A percentile compares a stretch with the other conserved stretches of the same genome.
Conservation (phyloP, 2,113 vertebrate genomes). For the Percopsis transmontana region DNA sequence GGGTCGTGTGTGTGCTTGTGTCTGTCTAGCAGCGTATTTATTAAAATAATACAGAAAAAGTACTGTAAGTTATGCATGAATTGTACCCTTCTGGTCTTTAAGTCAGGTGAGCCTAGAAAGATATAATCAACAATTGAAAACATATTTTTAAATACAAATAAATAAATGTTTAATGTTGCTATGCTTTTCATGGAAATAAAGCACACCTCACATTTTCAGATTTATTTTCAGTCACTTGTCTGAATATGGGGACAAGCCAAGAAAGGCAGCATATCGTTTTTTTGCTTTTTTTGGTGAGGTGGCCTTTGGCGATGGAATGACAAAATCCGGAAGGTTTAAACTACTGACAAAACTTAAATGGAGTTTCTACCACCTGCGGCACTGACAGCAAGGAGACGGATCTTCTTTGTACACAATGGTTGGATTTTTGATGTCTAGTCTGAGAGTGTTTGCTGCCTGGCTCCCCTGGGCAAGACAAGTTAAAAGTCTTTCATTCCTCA, state of each 20-base stretch:
- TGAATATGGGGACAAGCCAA: background rate
- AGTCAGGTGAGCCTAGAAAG: too few species aligned
- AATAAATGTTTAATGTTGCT: too few species aligned
- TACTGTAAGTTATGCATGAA: too few species aligned
- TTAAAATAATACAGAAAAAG: too few species aligned
- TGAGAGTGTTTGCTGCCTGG: background rate
- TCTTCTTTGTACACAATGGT: background rate
- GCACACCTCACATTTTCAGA: background rate
- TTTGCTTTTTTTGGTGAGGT: background rate
- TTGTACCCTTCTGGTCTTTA: too few species aligned
- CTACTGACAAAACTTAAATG: background rate
- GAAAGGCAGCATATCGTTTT: background rate
- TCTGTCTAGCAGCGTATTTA: background rate
- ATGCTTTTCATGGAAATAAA: background rate
- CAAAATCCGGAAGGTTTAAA: background rate
- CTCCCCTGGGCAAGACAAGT: background rate
- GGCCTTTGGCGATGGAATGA: background rate
- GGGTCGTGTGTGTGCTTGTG: background rate
- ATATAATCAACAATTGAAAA: too few species aligned
- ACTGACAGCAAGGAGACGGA: background rate
- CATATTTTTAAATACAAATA: too few species aligned
- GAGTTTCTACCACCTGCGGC: background rate
- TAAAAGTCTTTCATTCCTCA: background rate
- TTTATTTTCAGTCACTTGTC: too few species aligned
- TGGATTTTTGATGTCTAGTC: background rate